Evolutionary conservation across 2,888 invertebrate genomes (phyloP), one percentile per base, ranked within the genome.

Genomic region (Pyrochroa serraticornis): DNA sequence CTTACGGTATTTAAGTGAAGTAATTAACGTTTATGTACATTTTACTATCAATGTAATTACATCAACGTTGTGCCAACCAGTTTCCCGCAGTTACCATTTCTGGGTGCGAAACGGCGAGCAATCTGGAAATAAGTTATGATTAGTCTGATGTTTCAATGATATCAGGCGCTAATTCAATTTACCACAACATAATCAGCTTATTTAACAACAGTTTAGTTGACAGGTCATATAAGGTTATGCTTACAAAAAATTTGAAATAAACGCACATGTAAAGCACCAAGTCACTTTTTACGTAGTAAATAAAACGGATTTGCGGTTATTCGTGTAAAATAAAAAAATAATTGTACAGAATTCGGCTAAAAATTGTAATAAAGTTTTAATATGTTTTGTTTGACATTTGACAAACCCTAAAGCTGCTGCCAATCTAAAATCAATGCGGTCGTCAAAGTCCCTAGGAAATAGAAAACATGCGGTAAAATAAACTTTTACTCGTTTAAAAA

Each of bases 161-260:
- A 57, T 51, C 37, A 47, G 14, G 50, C 12, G 14, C 47, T 71
- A 70, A 71, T 70, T 66, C 54, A 69, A 71, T 69, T 71, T 71
- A 68, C 68, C 66, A 68, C 66, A 68, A 65, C 55, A 66, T 65
- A 71, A 74, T 71, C 68, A 69, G 52, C 66, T 68, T 66, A 67
- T 61, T 63, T 60, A 71, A 66, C 65, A 69, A 67, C 66, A 67
- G 69, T 71, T 74, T 64, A 67, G 65, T 70, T 75, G 73, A 74
- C 74, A 75, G 76, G 73, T 75, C 76, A 74, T 74, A 70, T 74
- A 74, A 75, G 75, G 75, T 75, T 77, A 77, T 73, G 72, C 66
- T 43, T 37, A 36, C 39, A 57, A 54, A 54, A 54, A 51, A 36
- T 35, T 22, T 38, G 33, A 45, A 47, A 39, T 56, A 56, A 50